phyloP scores from a whole-genome alignment of 2,797 vertebrate species.

The Geotrypetes seraphini region DNA sequence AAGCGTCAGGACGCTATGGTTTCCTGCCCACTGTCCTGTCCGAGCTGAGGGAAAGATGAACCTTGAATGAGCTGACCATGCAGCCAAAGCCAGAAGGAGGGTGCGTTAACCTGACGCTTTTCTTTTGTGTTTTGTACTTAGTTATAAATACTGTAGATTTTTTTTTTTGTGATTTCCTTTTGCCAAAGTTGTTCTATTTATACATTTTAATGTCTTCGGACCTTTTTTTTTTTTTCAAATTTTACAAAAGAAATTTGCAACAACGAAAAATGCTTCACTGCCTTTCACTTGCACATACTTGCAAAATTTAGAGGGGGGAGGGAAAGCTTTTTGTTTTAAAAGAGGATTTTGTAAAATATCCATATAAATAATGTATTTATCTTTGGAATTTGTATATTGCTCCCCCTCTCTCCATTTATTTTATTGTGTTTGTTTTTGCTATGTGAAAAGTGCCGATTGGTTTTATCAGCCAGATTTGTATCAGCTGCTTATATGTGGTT shows the following conservation, averaged over 20 bases:
- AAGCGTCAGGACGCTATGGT: slow-evolving; percentile 44
- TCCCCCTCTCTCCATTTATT: slow-evolving; percentile 69
- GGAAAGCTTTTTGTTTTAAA: slow-evolving; percentile 58
- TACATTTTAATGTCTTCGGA: slow-evolving; percentile 89
- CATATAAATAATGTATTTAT: slow-evolving; percentile 98
- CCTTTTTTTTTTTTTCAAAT: slow-evolving; percentile 67
- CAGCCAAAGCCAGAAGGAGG: slow-evolving; percentile 68
- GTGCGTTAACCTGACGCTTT: slow-evolving; percentile 71
- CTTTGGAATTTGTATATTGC: slow-evolving; percentile 92
- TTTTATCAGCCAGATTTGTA: slow-evolving; percentile 74
- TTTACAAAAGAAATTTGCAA: slow-evolving; percentile 65
- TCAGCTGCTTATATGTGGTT: slow-evolving; percentile 87
- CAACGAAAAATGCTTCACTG: slow-evolving; percentile 67
- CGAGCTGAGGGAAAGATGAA: slow-evolving; percentile 68
- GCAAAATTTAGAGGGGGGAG: slow-evolving; percentile 63
- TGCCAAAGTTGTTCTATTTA: slow-evolving; percentile 82
- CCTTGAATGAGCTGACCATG: slow-evolving; percentile 54
- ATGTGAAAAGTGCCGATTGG: slow-evolving; percentile 79
- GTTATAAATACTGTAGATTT: slow-evolving; percentile 74
- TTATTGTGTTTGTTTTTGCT: slow-evolving; percentile 87
- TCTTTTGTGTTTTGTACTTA: slow-evolving; percentile 89
- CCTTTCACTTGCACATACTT: slow-evolving; percentile 71
- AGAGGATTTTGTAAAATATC: slow-evolving; percentile 87
- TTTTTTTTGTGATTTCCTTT: slow-evolving; percentile 69
- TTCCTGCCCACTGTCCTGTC: slow-evolving; percentile 57